These are phyloP conservation scores for Orthosia incerta DNA, from an alignment of 2,888 invertebrate species.

Conservation along the genomic window DNA sequence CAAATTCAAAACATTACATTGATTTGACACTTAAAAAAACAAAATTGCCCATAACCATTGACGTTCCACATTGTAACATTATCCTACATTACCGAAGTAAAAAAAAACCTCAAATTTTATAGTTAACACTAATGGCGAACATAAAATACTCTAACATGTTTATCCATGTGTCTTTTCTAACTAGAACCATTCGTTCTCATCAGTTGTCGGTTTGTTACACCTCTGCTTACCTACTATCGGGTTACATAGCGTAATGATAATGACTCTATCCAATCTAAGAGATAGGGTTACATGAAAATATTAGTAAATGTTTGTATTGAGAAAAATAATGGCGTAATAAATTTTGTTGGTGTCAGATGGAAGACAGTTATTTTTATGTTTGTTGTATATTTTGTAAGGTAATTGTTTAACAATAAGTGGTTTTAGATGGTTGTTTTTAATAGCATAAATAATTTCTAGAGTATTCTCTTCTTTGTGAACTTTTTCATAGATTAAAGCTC, in stretches of 20 bases:
- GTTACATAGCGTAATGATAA: slow-evolving; percentile 71
- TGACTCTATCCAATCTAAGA: slow-evolving; percentile 66
- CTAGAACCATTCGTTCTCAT: slow-evolving; percentile 67
- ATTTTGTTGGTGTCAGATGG: slow-evolving; percentile 26
- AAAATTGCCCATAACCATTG: slow-evolving; percentile 34
- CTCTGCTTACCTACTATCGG: slow-evolving; percentile 57
- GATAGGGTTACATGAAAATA: slow-evolving; percentile 63
- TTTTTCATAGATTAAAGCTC: too few relatives aligned
- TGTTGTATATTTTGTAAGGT: background rate
- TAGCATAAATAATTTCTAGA: background rate
- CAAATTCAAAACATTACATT: slow-evolving; percentile 19
- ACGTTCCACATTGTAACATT: slow-evolving; percentile 36
- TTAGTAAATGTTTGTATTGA: slow-evolving; percentile 66
- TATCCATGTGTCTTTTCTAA: slow-evolving; percentile 64
- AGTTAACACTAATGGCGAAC: slow-evolving; percentile 52
- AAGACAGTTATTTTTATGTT: background rate
- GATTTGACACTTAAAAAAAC: slow-evolving; percentile 36
- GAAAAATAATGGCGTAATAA: slow-evolving; percentile 48
- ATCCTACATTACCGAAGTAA: slow-evolving; percentile 28
- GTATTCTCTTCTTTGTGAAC: too few relatives aligned
- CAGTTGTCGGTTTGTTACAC: slow-evolving; percentile 54
- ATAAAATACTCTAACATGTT: slow-evolving; percentile 71
- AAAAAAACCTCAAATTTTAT: slow-evolving; percentile 49
- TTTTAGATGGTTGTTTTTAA: background rate
- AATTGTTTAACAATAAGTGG: slow-evolving; percentile 16